Conservation (phyloP, 37 sponge, comb jelly and placozoan genomes). For the Chondrosia reniformis region DNA sequence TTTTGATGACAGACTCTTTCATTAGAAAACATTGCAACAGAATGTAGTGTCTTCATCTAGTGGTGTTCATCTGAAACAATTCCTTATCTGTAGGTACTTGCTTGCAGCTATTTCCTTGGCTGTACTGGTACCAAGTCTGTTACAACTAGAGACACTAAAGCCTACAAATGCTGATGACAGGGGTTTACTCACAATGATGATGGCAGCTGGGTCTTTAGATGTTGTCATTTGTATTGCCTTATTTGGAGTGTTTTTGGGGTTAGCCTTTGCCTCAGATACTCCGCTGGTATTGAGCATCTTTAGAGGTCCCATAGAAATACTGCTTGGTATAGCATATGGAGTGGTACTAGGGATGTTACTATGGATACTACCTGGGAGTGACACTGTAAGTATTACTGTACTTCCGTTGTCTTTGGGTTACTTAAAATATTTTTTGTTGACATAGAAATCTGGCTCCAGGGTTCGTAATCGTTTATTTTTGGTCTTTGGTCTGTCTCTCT, state of each 20-base stretch:
- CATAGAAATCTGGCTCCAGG: constrained; percentile 40
- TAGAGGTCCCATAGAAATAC: constrained; percentile 83
- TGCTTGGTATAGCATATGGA: constrained; percentile 74
- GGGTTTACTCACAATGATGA: constrained; percentile 77
- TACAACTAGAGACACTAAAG: constrained; percentile 46
- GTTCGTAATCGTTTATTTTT: constrained; percentile 57
- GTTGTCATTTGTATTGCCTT: constrained; percentile 86
- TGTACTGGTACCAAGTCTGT: constrained; percentile 72
- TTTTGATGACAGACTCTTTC: not conserved
- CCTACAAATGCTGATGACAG: constrained; percentile 17
- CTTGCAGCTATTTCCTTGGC: constrained; percentile 89
- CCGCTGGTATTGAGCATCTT: constrained; percentile 63
- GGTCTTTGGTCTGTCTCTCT: constrained; percentile 54
- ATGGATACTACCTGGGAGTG: constrained; percentile 72
- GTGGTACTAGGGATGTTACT: constrained; percentile 63
- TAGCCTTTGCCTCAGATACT: constrained; percentile 42
- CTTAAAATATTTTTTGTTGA: not conserved
- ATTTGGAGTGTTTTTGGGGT: constrained; percentile 78
- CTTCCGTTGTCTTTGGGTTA: not conserved
- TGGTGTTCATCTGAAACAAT: not conserved
- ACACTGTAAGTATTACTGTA: constrained; percentile 29
- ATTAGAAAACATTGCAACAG: no score
- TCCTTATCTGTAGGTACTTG: constrained; percentile 46
- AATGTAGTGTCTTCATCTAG: not conserved
- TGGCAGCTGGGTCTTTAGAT: constrained; percentile 84